These are phyloP conservation scores for Strix aluco DNA, from an alignment of 2,113 vertebrate species.

Conservation along the genomic window DNA sequence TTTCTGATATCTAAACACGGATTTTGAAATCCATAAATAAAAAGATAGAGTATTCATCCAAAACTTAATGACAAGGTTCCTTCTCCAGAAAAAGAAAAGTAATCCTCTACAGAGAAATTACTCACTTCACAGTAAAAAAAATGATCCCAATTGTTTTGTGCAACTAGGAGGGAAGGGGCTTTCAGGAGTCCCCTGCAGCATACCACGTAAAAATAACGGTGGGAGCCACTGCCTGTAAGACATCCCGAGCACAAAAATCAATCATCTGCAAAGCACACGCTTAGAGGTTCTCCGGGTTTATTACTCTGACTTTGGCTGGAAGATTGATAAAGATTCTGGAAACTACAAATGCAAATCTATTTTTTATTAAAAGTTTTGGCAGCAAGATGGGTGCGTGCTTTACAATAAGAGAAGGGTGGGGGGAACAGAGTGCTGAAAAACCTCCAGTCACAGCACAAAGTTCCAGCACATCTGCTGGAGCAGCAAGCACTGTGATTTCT, in stretches of 20 bases:
- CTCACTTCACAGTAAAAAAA: not conserved
- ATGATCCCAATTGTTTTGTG: not conserved
- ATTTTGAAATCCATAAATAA: not conserved
- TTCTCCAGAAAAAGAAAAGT: not conserved
- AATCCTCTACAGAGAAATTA: not conserved
- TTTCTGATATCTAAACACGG: not conserved
- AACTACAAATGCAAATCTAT: constrained; percentile 32
- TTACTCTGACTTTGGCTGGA: constrained; percentile 55
- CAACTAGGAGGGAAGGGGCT: not conserved
- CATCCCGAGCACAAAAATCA: not conserved
- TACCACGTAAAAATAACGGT: not conserved
- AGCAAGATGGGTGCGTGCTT: constrained; percentile 47
- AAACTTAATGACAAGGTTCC: not conserved
- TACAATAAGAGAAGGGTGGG: constrained; percentile 4
- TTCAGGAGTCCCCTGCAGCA: not conserved
- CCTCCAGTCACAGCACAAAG: constrained; percentile 68
- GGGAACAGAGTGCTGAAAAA: constrained; percentile 58
- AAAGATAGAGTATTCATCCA: not conserved
- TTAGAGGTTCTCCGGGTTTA: constrained; percentile 50
- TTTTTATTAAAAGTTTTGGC: constrained; percentile 61
- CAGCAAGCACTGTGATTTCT: constrained; percentile 70
- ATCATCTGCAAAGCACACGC: constrained; percentile 55
- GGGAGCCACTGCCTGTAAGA: constrained; percentile 26
- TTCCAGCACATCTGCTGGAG: constrained; percentile 77
- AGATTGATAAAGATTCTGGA: constrained; percentile 60